Evolutionary conservation across 2,797 vertebrate species (phyloP).

Genomic region (Orientallactaga sibirica): DNA sequence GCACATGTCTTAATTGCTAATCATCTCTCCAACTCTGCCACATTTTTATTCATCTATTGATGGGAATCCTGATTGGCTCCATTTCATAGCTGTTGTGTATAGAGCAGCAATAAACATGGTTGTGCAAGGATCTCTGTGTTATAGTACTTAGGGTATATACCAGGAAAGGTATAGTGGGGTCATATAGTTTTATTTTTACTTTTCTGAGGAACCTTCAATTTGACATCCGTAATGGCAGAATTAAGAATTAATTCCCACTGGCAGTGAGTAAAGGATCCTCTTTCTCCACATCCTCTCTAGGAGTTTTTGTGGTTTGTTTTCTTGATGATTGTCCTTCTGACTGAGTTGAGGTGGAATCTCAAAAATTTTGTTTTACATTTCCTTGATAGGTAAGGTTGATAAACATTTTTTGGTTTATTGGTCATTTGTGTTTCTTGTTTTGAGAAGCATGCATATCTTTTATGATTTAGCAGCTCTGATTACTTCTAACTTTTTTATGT

Average conservation of each 20-base stretch:
- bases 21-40: too few relatives aligned
- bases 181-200: not conserved
- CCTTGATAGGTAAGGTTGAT: not conserved
- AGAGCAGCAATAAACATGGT: not conserved
- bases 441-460: not conserved
- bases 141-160: not conserved
- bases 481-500: conserved; percentile 4
- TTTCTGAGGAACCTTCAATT: not conserved
- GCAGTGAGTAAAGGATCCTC: not conserved
- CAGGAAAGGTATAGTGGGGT: not conserved
- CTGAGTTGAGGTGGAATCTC: not conserved
- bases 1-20: too few relatives aligned
- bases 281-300: not conserved
- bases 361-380: not conserved
- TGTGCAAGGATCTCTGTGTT: not conserved
- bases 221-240: not conserved
- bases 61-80: too few relatives aligned
- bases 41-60: too few relatives aligned
- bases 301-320: not conserved
- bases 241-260: not conserved
- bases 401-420: not conserved
- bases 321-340: not conserved
- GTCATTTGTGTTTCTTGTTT: not conserved
- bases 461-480: not conserved
- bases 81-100: too few relatives aligned